Percentiles rank a stretch among this genome's conserved stretches.
These are phyloP conservation scores for Spermophilus dauricus DNA, from an alignment of 2,113 vertebrate genomes.

Conservation along the genomic window DNA sequence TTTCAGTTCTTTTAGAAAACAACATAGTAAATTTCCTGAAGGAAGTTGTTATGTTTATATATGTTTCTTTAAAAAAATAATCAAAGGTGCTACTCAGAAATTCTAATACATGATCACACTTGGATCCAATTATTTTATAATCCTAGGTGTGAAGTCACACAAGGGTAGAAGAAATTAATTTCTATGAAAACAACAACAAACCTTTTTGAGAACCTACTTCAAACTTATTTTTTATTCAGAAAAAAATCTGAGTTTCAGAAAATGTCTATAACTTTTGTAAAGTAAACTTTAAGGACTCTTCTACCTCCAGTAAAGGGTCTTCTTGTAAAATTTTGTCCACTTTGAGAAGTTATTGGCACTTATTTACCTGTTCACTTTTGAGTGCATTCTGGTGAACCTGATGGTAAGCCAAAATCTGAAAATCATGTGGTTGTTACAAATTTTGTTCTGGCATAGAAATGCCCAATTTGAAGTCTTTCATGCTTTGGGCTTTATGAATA, in stretches of 20 bases:
- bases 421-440: background rate
- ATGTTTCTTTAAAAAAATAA: background rate
- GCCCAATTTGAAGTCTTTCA: background rate
- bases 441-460: constrained; percentile 5
- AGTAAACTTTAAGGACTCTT: background rate
- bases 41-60: background rate
- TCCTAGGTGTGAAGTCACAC: background rate
- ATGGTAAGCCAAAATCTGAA: background rate
- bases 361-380: background rate
- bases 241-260: background rate
- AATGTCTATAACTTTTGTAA: background rate
- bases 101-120: background rate
- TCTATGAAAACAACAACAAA: background rate
- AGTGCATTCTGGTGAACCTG: background rate
- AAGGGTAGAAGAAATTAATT: background rate
- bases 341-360: background rate
- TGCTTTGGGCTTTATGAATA: background rate
- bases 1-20: constrained; percentile 24
- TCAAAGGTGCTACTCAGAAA: background rate
- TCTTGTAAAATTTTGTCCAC: background rate
- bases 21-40: too few species aligned
- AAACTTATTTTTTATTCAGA: constrained; percentile 31
- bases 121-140: background rate
- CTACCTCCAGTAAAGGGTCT: background rate
- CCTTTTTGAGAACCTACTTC: background rate